These are phyloP conservation scores for Sciurus niger DNA, from an alignment of 2,113 vertebrate genomes.

Conservation along the genomic window DNA sequence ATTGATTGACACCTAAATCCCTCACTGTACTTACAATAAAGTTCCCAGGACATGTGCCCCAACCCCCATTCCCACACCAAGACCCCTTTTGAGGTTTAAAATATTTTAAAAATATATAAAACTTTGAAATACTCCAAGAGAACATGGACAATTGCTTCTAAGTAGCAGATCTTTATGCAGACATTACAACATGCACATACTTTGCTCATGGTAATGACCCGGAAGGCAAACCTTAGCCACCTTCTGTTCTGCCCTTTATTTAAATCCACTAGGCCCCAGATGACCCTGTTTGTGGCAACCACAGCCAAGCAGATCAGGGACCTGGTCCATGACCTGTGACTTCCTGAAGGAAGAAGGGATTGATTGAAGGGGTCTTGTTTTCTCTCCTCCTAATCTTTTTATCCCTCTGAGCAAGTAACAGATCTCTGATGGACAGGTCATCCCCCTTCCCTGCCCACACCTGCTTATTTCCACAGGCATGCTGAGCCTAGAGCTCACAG, in stretches of 20 bases:
- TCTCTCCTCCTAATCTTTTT: slow-evolving; percentile 29
- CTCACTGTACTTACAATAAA: slow-evolving; percentile 6
- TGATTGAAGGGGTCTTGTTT: background rate
- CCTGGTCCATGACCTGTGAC: background rate
- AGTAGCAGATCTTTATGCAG: background rate
- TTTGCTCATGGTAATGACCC: background rate
- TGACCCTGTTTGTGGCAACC: background rate
- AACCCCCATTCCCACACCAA: background rate
- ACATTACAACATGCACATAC: background rate
- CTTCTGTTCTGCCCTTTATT: slow-evolving; percentile 35
- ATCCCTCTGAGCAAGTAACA: background rate
- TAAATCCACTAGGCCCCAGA: slow-evolving; percentile 42
- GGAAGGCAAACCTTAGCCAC: background rate
- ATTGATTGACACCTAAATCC: slow-evolving; percentile 5
- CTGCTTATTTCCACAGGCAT: slow-evolving; percentile 53
- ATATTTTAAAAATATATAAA: background rate
- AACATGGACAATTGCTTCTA: slow-evolving; percentile 23
- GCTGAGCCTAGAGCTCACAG: slow-evolving; percentile 44
- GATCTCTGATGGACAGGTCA: background rate
- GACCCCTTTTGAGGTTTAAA: background rate
- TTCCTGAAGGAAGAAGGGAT: slow-evolving; percentile 31
- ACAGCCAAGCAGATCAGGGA: background rate
- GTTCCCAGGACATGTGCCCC: background rate
- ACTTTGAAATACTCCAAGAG: slow-evolving; percentile 25
- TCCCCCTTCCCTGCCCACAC: background rate